Percentiles rank a stretch among this genome's conserved stretches.
Conservation (phyloP, 1,140 invertebrate genomes). For the Eufriesea mexicana region DNA sequence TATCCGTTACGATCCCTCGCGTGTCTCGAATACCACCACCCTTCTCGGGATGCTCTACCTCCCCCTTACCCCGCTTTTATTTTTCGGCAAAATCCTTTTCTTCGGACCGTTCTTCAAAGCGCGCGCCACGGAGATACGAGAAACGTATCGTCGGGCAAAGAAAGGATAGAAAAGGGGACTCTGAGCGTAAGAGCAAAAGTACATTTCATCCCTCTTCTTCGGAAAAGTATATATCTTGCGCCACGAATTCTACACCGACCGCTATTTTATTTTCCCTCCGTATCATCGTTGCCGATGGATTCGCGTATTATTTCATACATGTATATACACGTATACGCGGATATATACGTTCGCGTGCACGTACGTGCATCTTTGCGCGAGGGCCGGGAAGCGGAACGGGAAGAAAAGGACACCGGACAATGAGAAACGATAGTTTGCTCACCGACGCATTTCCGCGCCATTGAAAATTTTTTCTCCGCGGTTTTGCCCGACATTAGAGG, state of each 20-base stretch:
- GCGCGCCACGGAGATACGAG: neutral
- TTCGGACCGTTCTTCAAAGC: neutral
- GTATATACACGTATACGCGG: neutral
- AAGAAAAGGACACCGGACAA: neutral
- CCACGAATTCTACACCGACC: neutral
- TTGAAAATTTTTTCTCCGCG: neutral
- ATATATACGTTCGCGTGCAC: no score
- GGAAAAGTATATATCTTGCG: neutral
- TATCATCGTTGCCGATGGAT: constrained; percentile 30
- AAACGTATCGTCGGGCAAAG: constrained; percentile 3
- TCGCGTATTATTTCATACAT: neutral
- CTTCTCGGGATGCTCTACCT: no score
- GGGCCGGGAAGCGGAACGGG: neutral
- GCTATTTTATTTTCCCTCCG: constrained; percentile 29
- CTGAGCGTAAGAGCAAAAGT: constrained; percentile 23
- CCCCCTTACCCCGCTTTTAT: neutral
- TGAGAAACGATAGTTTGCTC: neutral
- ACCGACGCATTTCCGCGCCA: neutral
- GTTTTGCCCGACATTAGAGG: neutral
- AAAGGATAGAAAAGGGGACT: neutral
- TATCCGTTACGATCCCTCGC: neutral
- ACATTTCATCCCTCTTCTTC: constrained; percentile 18
- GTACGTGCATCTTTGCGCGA: neutral
- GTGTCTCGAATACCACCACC: neutral
- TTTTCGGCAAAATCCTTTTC: constrained; percentile 9